These are phyloP conservation scores for Sandelia bainsii DNA, from an alignment of 2,797 vertebrate species.

Conservation along the genomic window DNA sequence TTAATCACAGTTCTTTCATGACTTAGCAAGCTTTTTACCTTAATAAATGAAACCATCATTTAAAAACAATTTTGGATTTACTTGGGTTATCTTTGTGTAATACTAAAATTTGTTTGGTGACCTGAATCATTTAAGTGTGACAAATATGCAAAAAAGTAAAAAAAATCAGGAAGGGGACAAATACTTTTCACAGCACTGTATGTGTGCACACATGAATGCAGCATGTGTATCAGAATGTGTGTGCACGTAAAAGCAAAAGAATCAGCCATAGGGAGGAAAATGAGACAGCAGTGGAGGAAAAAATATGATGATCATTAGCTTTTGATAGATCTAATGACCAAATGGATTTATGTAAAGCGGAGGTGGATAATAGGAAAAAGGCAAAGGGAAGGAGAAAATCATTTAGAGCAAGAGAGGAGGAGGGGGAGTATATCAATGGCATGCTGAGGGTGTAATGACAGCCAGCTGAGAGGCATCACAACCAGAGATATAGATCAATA, in stretches of 20 bases:
- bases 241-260: conserved; percentile 27
- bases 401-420: conserved; percentile 70
- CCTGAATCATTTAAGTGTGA: too few relatives aligned
- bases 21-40: too few relatives aligned
- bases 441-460: conserved; percentile 73
- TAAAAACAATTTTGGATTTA: too few relatives aligned
- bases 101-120: too few relatives aligned
- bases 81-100: too few relatives aligned
- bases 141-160: too few relatives aligned
- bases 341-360: conserved; percentile 76
- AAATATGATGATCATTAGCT: conserved; percentile 79
- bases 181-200: not conserved
- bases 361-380: conserved; percentile 75
- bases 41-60: too few relatives aligned
- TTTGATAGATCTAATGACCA: conserved; percentile 81
- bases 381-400: conserved; percentile 77
- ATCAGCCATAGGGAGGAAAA: conserved; percentile 50
- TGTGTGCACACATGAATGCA: not conserved
- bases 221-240: conserved; percentile 6
- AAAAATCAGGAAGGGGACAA: too few relatives aligned
- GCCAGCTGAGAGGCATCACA: conserved; percentile 78
- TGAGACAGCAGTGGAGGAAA: conserved; percentile 53
- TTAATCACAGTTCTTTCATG: too few relatives aligned
- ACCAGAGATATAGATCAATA: conserved; percentile 86
- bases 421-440: conserved; percentile 75